Percentiles rank a stretch among this genome's conserved stretches.
Evolutionary conservation across 2,888 invertebrate genomes (phyloP).

Genomic region (Subacronicta megacephala): DNA sequence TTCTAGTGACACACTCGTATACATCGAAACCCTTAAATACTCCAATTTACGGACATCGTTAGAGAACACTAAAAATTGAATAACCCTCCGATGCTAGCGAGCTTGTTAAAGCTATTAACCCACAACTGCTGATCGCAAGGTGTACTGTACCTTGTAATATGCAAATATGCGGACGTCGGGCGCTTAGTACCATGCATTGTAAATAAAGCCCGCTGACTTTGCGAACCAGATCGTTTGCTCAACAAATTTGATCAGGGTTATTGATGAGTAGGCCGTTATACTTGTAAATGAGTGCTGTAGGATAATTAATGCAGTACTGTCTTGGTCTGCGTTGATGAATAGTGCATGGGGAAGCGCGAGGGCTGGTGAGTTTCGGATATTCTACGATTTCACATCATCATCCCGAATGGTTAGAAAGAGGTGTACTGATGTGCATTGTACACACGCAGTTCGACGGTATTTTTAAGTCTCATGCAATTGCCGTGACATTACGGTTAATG

Average conservation of each 20-base stretch:
- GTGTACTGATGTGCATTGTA: no score
- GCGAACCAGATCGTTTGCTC: conserved; percentile 58
- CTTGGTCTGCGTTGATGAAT: conserved; percentile 37
- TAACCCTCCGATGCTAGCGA: conserved; percentile 26
- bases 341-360: conserved; percentile 22
- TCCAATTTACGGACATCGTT: background rate
- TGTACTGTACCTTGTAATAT: conserved; percentile 50
- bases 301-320: conserved; percentile 50
- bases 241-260: conserved; percentile 67
- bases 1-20: background rate
- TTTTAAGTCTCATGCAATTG: no score
- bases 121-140: conserved; percentile 49
- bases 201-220: conserved; percentile 53
- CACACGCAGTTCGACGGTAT: no score
- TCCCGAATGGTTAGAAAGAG: no score
- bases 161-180: conserved; percentile 51
- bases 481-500: no score
- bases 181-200: conserved; percentile 52
- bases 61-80: conserved; percentile 8
- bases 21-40: background rate
- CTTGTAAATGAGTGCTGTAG: conserved; percentile 52
- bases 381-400: no score
- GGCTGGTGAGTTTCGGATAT: background rate
- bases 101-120: conserved; percentile 45
- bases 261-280: conserved; percentile 65